Conservation (phyloP, 1,140 invertebrate species). For the Cydia pomonella region DNA sequence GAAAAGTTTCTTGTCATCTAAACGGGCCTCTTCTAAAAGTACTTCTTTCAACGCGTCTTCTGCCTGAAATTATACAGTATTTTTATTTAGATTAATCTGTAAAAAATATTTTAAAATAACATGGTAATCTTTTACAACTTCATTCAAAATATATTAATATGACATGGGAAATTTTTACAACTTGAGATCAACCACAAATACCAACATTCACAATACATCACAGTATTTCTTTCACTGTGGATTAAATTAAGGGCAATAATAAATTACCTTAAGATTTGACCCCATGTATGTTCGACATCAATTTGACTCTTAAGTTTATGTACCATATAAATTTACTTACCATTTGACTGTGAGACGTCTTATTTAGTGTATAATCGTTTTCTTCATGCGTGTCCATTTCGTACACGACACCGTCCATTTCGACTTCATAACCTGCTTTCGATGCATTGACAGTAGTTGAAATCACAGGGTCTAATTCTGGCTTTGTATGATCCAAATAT, state of each 20-base stretch:
- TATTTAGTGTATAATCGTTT: slow-evolving; percentile 39
- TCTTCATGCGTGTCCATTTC: slow-evolving; percentile 45
- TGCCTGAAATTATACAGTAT: slow-evolving; percentile 52
- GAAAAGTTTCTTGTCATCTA: background rate
- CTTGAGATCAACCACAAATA: too few species aligned
- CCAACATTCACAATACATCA: too few species aligned
- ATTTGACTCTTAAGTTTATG: too few species aligned
- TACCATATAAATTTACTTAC: slow-evolving; percentile 46
- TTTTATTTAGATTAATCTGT: slow-evolving; percentile 7
- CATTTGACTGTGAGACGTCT: slow-evolving; percentile 56
- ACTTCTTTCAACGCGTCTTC: slow-evolving; percentile 66
- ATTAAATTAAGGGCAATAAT: too few species aligned
- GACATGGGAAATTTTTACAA: too few species aligned
- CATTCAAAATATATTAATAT: too few species aligned
- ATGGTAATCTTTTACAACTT: background rate
- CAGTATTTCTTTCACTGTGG: too few species aligned
- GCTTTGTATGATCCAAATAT: slow-evolving; percentile 59
- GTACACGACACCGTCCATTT: slow-evolving; percentile 40
- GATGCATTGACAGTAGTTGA: slow-evolving; percentile 7
- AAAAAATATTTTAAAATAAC: background rate
- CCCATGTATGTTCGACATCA: too few species aligned
- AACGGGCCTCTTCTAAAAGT: slow-evolving; percentile 34
- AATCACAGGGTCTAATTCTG: slow-evolving; percentile 34
- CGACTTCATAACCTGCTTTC: slow-evolving; percentile 37
- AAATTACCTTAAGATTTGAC: too few species aligned